Evolutionary conservation across 2,797 vertebrate genomes (phyloP).

Genomic region (Coracias cyanogaster): DNA sequence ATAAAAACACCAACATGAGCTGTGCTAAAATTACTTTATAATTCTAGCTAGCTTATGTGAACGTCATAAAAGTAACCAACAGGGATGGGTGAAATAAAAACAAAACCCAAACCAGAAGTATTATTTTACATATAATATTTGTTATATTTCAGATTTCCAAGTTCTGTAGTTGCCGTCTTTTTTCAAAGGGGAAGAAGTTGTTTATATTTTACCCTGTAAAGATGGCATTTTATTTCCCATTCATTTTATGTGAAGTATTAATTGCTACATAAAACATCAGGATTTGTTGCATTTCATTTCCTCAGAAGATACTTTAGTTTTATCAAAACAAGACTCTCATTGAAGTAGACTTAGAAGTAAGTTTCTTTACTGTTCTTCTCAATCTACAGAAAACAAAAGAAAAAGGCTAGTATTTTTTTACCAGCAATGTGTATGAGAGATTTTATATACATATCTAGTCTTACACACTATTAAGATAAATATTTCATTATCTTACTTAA

Average conservation of each 20-base stretch:
- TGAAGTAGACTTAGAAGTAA: background rate
- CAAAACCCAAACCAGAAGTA: background rate
- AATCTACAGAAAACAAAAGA: background rate
- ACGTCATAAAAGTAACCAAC: background rate
- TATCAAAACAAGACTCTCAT: background rate
- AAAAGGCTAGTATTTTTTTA: background rate
- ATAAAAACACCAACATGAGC: rapidly evolving
- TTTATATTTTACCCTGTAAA: background rate
- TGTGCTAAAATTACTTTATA: background rate
- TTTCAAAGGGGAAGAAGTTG: background rate
- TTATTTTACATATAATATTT: background rate
- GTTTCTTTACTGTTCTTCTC: background rate
- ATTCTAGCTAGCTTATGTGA: background rate
- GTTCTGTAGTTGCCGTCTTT: background rate
- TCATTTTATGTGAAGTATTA: background rate
- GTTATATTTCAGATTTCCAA: background rate
- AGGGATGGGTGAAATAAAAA: rapidly evolving
- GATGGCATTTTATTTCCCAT: background rate
- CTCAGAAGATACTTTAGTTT: background rate
- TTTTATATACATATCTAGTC: background rate
- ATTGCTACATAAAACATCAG: background rate
- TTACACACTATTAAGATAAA: background rate
- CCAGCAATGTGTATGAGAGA: background rate
- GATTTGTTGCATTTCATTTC: background rate
- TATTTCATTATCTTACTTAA: background rate